A percentile compares a stretch with the other conserved stretches of the same genome.
These are phyloP conservation scores for Tricholaema leucomelas DNA, from an alignment of 2,113 vertebrate genomes.

Conservation along the genomic window DNA sequence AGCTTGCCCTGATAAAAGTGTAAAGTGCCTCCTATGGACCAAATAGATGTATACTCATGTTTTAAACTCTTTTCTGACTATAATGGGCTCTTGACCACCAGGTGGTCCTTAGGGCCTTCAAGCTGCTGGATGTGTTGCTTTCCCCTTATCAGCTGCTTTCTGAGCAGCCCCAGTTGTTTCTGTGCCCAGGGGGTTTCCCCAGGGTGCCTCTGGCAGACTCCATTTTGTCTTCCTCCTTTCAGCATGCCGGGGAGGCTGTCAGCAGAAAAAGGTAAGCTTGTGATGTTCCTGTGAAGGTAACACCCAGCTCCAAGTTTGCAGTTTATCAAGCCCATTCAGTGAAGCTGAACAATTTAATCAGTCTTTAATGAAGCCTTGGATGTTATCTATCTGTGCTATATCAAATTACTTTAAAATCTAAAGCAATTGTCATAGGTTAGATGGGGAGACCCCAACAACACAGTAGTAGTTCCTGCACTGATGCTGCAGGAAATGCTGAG, in stretches of 20 bases:
- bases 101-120: background rate
- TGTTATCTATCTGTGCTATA: background rate
- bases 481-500: background rate
- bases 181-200: background rate
- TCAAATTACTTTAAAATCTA: background rate
- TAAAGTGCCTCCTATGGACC: background rate
- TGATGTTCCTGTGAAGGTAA: background rate
- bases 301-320: background rate
- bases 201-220: background rate
- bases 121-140: background rate
- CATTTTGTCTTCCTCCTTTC: background rate
- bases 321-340: background rate
- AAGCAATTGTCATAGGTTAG: background rate
- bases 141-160: fast-evolving
- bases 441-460: no score
- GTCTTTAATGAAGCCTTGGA: background rate
- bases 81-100: background rate
- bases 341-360: background rate
- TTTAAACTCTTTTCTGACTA: background rate
- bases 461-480: background rate
- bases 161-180: background rate
- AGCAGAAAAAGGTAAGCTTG: background rate
- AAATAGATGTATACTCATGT: background rate
- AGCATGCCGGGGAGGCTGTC: background rate
- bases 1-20: background rate